phyloP scores from a whole-genome alignment of 2,888 invertebrate genomes.

The Heteropelma amictum region DNA sequence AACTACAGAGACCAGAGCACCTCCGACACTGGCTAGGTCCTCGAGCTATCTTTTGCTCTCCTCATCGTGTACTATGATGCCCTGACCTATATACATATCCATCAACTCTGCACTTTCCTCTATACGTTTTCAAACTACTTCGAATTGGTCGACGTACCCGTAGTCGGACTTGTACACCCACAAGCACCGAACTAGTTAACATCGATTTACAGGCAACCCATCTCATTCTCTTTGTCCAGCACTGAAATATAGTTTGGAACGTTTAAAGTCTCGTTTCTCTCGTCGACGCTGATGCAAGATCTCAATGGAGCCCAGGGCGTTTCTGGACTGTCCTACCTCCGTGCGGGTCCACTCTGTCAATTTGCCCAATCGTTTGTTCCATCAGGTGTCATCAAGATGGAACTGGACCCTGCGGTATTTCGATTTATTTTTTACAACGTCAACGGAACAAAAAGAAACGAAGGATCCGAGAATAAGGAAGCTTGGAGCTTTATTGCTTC shows the following conservation, averaged over 20 bases:
- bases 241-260: slow-evolving; percentile 4
- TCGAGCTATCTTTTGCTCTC: slow-evolving; percentile 33
- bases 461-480: slow-evolving; percentile 10
- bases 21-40: slow-evolving; percentile 22
- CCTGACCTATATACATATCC: neutral
- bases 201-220: slow-evolving; percentile 35
- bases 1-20: slow-evolving; percentile 40
- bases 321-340: neutral
- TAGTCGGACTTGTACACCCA: slow-evolving; percentile 28
- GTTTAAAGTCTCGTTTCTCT: slow-evolving; percentile 16
- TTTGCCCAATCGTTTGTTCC: neutral
- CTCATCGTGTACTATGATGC: neutral
- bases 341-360: too few relatives aligned
- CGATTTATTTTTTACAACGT: neutral
- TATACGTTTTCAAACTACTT: slow-evolving; percentile 41
- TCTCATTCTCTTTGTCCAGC: slow-evolving; percentile 1
- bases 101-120: slow-evolving; percentile 25
- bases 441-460: too few relatives aligned
- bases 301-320: neutral
- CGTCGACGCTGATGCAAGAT: slow-evolving; percentile 10
- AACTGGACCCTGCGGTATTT: too few relatives aligned
- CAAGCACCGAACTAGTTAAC: slow-evolving; percentile 47
- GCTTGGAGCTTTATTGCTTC: slow-evolving; percentile 18
- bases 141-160: slow-evolving; percentile 40
- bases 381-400: too few relatives aligned